A percentile compares a stretch with the other conserved stretches of the same genome.
These are phyloP conservation scores for Phyllopteryx taeniolatus DNA, from an alignment of 2,113 vertebrate species.

Conservation along the genomic window DNA sequence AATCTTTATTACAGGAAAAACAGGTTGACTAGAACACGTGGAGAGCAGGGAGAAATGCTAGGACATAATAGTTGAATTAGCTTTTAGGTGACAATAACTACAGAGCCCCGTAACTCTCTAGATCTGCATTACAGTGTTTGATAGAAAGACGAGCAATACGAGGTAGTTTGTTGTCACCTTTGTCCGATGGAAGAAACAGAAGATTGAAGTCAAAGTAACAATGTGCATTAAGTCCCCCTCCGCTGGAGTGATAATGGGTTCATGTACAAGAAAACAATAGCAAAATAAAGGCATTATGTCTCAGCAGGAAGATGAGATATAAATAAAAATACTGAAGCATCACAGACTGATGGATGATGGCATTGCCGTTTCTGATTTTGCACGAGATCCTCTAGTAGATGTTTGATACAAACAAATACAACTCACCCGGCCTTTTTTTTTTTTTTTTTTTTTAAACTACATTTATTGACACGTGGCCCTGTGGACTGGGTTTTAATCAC, in stretches of 20 bases:
- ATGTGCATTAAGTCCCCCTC: background rate
- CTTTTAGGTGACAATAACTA: background rate
- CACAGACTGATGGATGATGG: background rate
- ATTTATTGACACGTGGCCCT: background rate
- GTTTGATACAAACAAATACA: constrained; percentile 40
- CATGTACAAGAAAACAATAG: background rate
- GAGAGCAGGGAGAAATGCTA: background rate
- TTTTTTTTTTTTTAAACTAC: background rate
- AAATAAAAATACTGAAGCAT: background rate
- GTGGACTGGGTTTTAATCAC: background rate
- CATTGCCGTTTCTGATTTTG: background rate
- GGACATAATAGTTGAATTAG: background rate
- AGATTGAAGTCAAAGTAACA: background rate
- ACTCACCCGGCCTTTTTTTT: background rate
- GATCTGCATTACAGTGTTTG: background rate
- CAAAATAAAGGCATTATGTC: background rate
- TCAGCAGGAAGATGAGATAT: background rate
- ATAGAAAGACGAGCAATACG: constrained; percentile 22
- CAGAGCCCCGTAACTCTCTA: too few species aligned
- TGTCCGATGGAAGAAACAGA: constrained; percentile 3
- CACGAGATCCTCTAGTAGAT: background rate
- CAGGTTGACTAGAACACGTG: constrained; percentile 12
- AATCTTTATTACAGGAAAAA: constrained; percentile 43
- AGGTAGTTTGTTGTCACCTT: constrained; percentile 60
- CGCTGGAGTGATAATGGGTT: background rate